Percentiles rank a stretch among this genome's conserved stretches.
Conservation (phyloP, 92 coral and sea anemone species). For the Phenganax subtilis region DNA sequence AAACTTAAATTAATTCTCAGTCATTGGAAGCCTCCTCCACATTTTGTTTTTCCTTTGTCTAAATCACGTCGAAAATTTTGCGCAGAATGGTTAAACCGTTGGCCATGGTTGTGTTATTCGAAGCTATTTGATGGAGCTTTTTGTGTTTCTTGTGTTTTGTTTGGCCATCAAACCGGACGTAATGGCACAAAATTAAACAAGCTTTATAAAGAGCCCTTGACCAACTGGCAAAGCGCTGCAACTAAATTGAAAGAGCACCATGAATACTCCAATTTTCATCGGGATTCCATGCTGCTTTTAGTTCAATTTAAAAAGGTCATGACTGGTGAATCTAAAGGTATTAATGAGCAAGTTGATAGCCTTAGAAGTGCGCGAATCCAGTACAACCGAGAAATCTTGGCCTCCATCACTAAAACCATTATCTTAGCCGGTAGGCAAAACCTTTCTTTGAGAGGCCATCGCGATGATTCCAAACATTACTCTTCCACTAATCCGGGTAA, state of each 20-base stretch:
- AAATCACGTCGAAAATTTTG: not conserved
- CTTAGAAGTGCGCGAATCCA: not conserved
- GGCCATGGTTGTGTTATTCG: not conserved
- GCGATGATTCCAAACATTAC: not conserved
- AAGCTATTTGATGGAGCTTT: not conserved
- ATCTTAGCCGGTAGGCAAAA: not conserved
- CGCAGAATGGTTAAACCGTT: not conserved
- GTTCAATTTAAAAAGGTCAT: not conserved
- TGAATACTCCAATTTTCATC: not conserved
- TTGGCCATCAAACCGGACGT: not conserved
- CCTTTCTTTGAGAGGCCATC: not conserved
- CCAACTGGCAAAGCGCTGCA: not conserved
- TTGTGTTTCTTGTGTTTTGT: conserved; percentile 1
- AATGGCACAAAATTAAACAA: not conserved
- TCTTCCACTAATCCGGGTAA: not conserved
- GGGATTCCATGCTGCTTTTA: not conserved
- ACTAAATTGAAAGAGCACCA: not conserved
- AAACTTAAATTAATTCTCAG: not conserved
- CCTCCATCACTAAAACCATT: no score
- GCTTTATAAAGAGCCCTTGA: not conserved
- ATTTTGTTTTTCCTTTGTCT: not conserved
- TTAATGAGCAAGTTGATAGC: not conserved
- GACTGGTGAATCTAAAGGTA: not conserved
- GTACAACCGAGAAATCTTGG: not conserved
- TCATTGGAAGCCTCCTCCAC: not conserved